These are phyloP conservation scores for Luscinia megarhynchos DNA, from an alignment of 2,797 vertebrate genomes.

Conservation along the genomic window DNA sequence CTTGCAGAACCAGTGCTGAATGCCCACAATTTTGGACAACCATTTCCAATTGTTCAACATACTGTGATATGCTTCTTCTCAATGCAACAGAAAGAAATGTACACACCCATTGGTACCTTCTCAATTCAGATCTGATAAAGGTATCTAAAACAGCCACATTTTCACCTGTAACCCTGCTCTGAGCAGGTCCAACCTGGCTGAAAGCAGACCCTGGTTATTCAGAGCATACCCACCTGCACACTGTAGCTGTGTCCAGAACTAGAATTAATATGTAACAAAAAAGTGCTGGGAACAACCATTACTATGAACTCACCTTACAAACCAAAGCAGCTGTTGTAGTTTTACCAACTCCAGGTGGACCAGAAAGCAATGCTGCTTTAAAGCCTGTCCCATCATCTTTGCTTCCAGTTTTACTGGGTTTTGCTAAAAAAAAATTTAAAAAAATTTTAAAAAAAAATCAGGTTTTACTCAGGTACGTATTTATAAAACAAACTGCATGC, in stretches of 20 bases:
- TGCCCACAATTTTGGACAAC: neutral
- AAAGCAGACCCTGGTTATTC: neutral
- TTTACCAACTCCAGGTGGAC: conserved; percentile 97
- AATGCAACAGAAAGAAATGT: neutral
- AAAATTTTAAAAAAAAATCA: neutral
- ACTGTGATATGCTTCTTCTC: neutral
- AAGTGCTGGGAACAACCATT: neutral
- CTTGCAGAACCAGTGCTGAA: neutral
- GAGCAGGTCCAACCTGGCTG: neutral
- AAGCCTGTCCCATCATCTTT: conserved; percentile 88
- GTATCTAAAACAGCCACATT: neutral
- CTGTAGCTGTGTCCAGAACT: fast-evolving
- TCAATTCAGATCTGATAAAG: neutral
- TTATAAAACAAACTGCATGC: neutral
- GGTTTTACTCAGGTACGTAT: neutral
- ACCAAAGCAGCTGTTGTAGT: conserved; percentile 94
- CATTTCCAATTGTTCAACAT: neutral
- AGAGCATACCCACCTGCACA: neutral
- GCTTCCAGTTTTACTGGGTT: conserved; percentile 83
- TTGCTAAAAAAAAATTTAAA: conserved; percentile 54
- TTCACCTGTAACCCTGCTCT: neutral
- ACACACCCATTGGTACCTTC: neutral
- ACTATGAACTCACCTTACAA: conserved; percentile 86
- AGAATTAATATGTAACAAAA: neutral
- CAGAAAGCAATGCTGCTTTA: conserved; percentile 95